phyloP scores from a whole-genome alignment of 2,113 vertebrate genomes.

The Leptobrachium ailaonicum region DNA sequence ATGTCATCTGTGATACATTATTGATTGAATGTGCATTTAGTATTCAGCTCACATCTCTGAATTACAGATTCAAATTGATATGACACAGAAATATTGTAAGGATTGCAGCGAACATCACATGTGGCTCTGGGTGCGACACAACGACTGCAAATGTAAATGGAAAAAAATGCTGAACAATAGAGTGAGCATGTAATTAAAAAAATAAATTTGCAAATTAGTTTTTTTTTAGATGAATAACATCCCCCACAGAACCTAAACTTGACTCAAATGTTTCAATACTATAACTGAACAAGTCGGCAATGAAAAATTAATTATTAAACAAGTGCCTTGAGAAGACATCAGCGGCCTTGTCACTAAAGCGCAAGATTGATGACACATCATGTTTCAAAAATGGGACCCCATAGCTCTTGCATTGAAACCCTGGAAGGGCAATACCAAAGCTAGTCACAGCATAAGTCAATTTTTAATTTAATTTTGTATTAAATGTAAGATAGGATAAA shows the following conservation, averaged over 20 bases:
- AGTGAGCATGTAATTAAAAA: slow-evolving; percentile 56
- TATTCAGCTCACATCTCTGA: slow-evolving; percentile 52
- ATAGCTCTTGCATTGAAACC: slow-evolving; percentile 65
- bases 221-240: slow-evolving; percentile 69
- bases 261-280: slow-evolving; percentile 71
- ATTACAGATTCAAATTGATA: slow-evolving; percentile 67
- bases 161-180: not conserved
- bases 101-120: slow-evolving; percentile 54
- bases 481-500: slow-evolving; percentile 74
- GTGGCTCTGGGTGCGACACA: slow-evolving; percentile 38
- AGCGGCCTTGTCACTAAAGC: slow-evolving; percentile 65
- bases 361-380: slow-evolving; percentile 68
- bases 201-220: slow-evolving; percentile 47
- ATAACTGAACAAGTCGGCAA: slow-evolving; percentile 69
- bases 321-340: slow-evolving; percentile 68
- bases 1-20: slow-evolving; percentile 51
- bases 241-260: slow-evolving; percentile 65
- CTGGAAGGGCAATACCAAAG: slow-evolving; percentile 64
- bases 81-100: slow-evolving; percentile 54
- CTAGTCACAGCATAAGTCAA: slow-evolving; percentile 69
- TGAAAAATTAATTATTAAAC: slow-evolving; percentile 79
- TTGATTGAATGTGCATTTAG: slow-evolving; percentile 56
- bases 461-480: slow-evolving; percentile 79
- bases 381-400: slow-evolving; percentile 55
- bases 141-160: slow-evolving; percentile 25